Percentiles rank a stretch among this genome's conserved stretches.
Evolutionary conservation across 2,797 vertebrate genomes (phyloP).

Genomic region (Pangasius larnaudii): DNA sequence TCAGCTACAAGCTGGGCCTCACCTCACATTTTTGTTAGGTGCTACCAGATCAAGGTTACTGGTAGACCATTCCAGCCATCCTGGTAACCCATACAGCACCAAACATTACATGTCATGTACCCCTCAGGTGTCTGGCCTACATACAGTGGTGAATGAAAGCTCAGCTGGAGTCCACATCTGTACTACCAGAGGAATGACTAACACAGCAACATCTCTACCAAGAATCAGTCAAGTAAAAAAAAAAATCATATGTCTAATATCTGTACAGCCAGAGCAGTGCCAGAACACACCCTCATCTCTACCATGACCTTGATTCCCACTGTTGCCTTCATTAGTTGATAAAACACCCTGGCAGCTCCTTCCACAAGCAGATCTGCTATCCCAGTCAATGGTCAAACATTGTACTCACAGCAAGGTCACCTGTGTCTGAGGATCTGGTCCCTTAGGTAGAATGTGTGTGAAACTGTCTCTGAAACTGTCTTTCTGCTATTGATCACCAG

Average conservation of each 20-base stretch:
- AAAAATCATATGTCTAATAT: no score
- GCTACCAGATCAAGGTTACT: neutral
- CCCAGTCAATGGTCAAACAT: neutral
- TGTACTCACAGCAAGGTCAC: neutral
- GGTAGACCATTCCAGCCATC: neutral
- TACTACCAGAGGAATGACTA: neutral
- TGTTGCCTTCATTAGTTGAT: no score
- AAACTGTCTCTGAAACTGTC: neutral
- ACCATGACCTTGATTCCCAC: no score
- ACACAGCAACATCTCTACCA: neutral
- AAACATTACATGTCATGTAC: neutral
- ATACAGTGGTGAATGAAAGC: neutral
- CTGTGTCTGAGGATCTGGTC: neutral
- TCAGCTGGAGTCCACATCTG: neutral
- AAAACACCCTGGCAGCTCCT: neutral
- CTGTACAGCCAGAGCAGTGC: no score
- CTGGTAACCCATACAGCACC: neutral
- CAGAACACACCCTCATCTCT: no score
- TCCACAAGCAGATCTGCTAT: neutral
- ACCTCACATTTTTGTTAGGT: neutral
- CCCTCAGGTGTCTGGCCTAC: neutral
- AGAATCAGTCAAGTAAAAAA: no score
- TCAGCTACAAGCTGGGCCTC: no score
- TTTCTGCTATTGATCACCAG: neutral
- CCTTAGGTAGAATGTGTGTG: neutral